Evolutionary conservation across 1,140 invertebrate genomes (phyloP).

Genomic region (Bombus soroeensis): DNA sequence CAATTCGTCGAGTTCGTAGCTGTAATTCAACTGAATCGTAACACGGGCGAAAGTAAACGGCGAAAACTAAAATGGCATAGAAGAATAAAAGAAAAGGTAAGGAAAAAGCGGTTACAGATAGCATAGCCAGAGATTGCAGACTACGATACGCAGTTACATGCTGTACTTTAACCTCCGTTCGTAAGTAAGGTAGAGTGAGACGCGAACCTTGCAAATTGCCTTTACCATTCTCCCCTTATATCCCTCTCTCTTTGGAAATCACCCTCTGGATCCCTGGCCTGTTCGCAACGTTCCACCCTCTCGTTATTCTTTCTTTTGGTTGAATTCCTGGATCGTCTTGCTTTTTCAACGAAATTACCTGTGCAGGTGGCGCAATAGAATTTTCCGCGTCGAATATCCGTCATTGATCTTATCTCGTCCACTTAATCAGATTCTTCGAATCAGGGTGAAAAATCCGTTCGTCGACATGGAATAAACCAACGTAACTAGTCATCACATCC

Average conservation of each 20-base stretch:
- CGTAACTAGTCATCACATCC: constrained; percentile 4
- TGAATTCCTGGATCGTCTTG: constrained; percentile 33
- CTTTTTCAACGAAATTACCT: constrained; percentile 44
- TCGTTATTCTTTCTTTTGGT: neutral
- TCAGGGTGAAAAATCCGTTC: neutral
- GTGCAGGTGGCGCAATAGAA: constrained; percentile 32
- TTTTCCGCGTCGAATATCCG: constrained; percentile 11
- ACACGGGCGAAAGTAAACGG: neutral
- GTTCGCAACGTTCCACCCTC: neutral
- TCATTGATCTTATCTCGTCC: neutral
- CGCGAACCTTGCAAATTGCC: constrained; percentile 63
- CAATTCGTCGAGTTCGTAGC: neutral
- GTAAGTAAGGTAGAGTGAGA: constrained; percentile 19
- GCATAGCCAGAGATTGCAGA: constrained; percentile 45
- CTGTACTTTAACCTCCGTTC: constrained; percentile 26
- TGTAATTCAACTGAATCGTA: neutral
- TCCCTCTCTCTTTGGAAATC: constrained; percentile 26
- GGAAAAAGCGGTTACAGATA: constrained; percentile 43
- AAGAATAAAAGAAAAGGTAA: neutral
- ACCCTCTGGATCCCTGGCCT: neutral
- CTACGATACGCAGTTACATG: neutral
- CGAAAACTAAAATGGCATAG: constrained; percentile 40
- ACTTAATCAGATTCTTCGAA: constrained; percentile 25
- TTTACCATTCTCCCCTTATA: constrained; percentile 13
- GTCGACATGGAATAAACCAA: constrained; percentile 7